Percentiles rank a stretch among this genome's conserved stretches.
Conservation (phyloP, 2,888 invertebrate genomes). For the Idaea biselata region DNA sequence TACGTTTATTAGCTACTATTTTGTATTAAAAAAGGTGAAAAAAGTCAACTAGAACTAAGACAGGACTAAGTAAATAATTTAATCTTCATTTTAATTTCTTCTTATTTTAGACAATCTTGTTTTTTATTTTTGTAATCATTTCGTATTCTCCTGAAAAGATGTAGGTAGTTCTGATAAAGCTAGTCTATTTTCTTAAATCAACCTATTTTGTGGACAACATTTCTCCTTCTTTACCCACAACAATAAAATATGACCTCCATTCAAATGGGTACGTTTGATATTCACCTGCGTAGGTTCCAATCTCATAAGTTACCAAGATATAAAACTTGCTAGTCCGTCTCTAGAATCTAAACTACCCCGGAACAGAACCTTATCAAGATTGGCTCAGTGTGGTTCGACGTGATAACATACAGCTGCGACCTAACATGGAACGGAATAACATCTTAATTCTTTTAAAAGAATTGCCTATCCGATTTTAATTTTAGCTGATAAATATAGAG, state of each 20-base stretch:
- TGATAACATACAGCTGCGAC: background rate
- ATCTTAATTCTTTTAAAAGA: too few species aligned
- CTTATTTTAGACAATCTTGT: background rate
- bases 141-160: background rate
- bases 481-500: too few species aligned
- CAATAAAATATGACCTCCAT: slow-evolving; percentile 1
- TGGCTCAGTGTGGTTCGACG: background rate
- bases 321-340: background rate
- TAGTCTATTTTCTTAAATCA: background rate
- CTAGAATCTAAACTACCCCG: background rate
- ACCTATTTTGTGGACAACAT: background rate
- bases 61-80: too few species aligned
- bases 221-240: background rate
- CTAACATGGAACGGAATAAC: background rate
- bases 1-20: too few species aligned
- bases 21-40: too few species aligned
- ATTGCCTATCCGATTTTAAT: too few species aligned
- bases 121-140: background rate
- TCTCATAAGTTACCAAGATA: background rate
- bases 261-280: background rate
- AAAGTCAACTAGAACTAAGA: too few species aligned
- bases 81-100: too few species aligned
- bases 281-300: background rate
- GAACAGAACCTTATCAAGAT: background rate
- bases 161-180: background rate